phyloP scores from a whole-genome alignment of 2,797 vertebrate genomes.

The Thaleichthys pacificus region DNA sequence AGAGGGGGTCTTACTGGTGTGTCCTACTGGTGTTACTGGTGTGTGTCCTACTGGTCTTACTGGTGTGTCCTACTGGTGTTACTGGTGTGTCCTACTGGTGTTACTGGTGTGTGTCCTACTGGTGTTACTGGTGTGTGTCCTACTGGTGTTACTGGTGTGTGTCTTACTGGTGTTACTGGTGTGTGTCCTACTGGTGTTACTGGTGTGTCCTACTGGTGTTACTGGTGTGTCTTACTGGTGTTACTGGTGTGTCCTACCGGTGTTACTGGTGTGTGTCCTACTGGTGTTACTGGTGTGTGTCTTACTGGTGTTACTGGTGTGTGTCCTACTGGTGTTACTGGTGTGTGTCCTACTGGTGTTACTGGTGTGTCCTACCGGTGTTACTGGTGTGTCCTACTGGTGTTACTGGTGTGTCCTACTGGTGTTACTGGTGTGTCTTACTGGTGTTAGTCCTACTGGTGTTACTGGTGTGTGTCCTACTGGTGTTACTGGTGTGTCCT shows the following conservation, averaged over 20 bases:
- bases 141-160: constrained; percentile 75
- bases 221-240: constrained; percentile 64
- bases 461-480: too few relatives aligned
- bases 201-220: background rate
- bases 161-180: background rate
- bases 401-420: constrained; percentile 52
- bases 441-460: too few relatives aligned
- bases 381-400: background rate
- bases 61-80: background rate
- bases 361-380: background rate
- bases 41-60: too few relatives aligned
- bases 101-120: background rate
- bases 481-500: too few relatives aligned
- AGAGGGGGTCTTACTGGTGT: background rate
- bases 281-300: background rate
- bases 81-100: background rate
- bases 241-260: constrained; percentile 26
- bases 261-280: background rate
- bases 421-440: constrained; percentile 52
- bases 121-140: constrained; percentile 77
- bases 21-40: background rate
- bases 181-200: background rate
- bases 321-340: constrained; percentile 56
- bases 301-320: constrained; percentile 68
- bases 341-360: too few relatives aligned